Evolutionary conservation across 2,888 invertebrate species (phyloP).

Genomic region (Cephus pulcher): DNA sequence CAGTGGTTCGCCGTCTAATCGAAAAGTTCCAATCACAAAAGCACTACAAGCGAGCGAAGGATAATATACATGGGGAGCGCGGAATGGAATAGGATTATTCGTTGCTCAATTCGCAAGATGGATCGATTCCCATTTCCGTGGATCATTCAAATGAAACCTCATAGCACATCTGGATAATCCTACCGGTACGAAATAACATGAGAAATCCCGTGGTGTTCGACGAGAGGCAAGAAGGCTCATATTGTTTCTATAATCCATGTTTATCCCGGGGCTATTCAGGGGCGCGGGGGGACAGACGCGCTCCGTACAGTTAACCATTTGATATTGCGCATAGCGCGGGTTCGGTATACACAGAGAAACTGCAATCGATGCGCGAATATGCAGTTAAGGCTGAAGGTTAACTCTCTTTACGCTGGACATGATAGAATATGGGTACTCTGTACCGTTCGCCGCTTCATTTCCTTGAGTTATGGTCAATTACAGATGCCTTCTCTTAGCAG

Average conservation of each 20-base stretch:
- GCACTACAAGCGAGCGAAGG: neutral
- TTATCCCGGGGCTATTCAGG: neutral
- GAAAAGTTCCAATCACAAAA: neutral
- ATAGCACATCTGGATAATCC: neutral
- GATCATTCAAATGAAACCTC: neutral
- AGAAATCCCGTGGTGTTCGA: neutral
- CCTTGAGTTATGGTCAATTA: conserved; percentile 56
- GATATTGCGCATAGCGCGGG: neutral
- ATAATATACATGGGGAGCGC: neutral
- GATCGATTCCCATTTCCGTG: neutral
- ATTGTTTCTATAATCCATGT: neutral
- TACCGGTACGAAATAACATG: neutral
- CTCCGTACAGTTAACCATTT: neutral
- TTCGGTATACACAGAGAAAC: neutral
- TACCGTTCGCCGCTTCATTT: conserved; percentile 56
- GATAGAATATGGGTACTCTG: conserved; percentile 47
- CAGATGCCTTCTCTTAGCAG: conserved; percentile 41
- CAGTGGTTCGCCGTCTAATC: neutral
- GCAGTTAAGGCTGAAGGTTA: conserved; percentile 40
- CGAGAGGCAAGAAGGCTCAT: neutral
- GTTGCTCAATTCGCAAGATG: neutral
- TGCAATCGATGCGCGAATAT: conserved; percentile 2
- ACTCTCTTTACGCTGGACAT: conserved; percentile 42
- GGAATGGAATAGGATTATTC: neutral
- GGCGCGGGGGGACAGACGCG: neutral